These are phyloP conservation scores for Ptilodon capucinus DNA, from an alignment of 2,888 invertebrate species.

Conservation along the genomic window DNA sequence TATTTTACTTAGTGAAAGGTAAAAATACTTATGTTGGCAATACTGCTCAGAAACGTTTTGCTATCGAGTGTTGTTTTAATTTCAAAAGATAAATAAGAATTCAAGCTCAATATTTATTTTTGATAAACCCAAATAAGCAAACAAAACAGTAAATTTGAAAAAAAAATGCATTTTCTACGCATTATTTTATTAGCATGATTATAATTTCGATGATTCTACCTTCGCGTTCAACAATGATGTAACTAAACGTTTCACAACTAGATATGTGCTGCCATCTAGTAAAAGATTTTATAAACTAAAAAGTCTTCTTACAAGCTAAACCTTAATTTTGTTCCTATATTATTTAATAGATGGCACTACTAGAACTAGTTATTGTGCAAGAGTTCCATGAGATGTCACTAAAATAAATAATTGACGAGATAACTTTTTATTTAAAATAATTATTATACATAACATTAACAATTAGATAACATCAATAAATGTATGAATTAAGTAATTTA, in stretches of 20 bases:
- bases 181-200: too few relatives aligned
- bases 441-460: not conserved
- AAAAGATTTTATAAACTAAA: not conserved
- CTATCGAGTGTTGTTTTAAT: too few relatives aligned
- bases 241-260: not conserved
- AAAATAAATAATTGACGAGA: slow-evolving; percentile 5
- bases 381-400: slow-evolving; percentile 17
- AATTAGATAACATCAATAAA: not conserved
- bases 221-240: not conserved
- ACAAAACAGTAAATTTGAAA: too few relatives aligned
- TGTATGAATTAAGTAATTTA: not conserved
- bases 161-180: too few relatives aligned
- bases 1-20: too few relatives aligned
- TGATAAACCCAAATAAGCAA: too few relatives aligned
- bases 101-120: too few relatives aligned
- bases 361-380: not conserved
- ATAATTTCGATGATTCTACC: not conserved
- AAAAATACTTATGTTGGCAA: not conserved
- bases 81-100: too few relatives aligned
- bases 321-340: not conserved
- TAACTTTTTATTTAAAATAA: not conserved
- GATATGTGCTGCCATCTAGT: not conserved
- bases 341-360: slow-evolving; percentile 5
- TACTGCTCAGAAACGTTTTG: not conserved
- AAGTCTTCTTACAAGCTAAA: not conserved